Evolutionary conservation across 2,113 vertebrate species (phyloP), one percentile per base, ranked within the genome.

Genomic region (Cichladusa arquata): DNA sequence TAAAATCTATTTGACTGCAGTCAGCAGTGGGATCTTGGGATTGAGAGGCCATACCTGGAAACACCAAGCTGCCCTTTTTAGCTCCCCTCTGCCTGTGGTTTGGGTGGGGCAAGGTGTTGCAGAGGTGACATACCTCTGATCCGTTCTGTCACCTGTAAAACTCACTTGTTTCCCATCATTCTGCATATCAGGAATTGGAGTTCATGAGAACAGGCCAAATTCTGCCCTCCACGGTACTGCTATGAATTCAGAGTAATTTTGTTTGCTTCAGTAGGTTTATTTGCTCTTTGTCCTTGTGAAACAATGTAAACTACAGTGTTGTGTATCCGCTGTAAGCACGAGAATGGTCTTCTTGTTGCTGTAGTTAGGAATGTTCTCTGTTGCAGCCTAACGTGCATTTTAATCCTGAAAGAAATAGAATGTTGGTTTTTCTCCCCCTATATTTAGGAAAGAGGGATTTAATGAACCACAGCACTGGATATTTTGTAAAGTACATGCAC

Each of bases 391-490:
- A 80, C 14, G 8, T 71, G 64, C 34, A 33, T 90, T 95, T 93
- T 88, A 90, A 78, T 86, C 44, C 34, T 74, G 38, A 53, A 80
- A 94, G 64, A 94, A 95, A 47, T 10, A 58, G 80, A 87, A 87
- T 60, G 34, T 38, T 73, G 42, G 34, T 19, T n/a, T 79, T 36
- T 54, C 70, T 61, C 66, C n/a, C 57, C 24, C 67, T 87, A 14
- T 74, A 76, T 93, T 90, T 88, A 94, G 92, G 76, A 85, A 95
- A 92, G 83, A 60, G 12, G 53, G 69, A 90, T 79, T 88, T 92
- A 95, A 92, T 81, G 86, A 97, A 81, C 90, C 96, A 77, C 97
- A 96, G 50, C 91, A 66, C 64, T 93, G 85, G 78, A 72, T 91
- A 48, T 86, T 95, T 95, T 82, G 90, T 67, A 72, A 95, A 94